A percentile compares a stretch with the other conserved stretches of the same genome.
Evolutionary conservation across 2,888 invertebrate species (phyloP).

Genomic region (Cheilosia vulpina): DNA sequence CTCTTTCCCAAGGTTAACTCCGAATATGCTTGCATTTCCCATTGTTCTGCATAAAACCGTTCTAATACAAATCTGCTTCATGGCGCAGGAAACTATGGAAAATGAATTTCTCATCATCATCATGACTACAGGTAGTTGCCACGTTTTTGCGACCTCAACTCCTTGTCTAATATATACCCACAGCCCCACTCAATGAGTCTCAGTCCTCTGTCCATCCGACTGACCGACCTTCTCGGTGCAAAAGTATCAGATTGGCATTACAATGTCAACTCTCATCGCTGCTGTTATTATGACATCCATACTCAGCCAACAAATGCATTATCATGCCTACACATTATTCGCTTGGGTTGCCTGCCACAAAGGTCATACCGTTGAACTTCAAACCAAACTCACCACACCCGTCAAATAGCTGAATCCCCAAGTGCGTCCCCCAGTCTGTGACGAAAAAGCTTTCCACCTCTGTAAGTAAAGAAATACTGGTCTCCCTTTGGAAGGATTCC

Average conservation of each 20-base stretch:
- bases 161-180: too few relatives aligned
- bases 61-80: too few relatives aligned
- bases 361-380: constrained; percentile 69
- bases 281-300: constrained; percentile 55
- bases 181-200: too few relatives aligned
- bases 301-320: constrained; percentile 47
- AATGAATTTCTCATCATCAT: too few relatives aligned
- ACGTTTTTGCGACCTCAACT: too few relatives aligned
- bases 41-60: too few relatives aligned
- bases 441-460: constrained; percentile 52
- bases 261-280: constrained; percentile 17
- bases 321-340: constrained; percentile 64
- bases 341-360: constrained; percentile 57
- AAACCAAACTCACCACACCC: constrained; percentile 46
- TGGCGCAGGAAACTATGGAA: too few relatives aligned
- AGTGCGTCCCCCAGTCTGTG: constrained; percentile 3
- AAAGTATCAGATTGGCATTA: constrained; percentile 35
- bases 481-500: constrained; percentile 57
- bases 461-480: constrained; percentile 25
- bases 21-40: too few relatives aligned
- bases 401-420: constrained; percentile 58
- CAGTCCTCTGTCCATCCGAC: too few relatives aligned
- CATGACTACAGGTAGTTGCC: too few relatives aligned
- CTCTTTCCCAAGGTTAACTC: too few relatives aligned
- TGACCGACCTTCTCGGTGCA: not conserved